These are phyloP conservation scores for Gorsachius magnificus DNA, from an alignment of 2,797 vertebrate species.

Conservation along the genomic window DNA sequence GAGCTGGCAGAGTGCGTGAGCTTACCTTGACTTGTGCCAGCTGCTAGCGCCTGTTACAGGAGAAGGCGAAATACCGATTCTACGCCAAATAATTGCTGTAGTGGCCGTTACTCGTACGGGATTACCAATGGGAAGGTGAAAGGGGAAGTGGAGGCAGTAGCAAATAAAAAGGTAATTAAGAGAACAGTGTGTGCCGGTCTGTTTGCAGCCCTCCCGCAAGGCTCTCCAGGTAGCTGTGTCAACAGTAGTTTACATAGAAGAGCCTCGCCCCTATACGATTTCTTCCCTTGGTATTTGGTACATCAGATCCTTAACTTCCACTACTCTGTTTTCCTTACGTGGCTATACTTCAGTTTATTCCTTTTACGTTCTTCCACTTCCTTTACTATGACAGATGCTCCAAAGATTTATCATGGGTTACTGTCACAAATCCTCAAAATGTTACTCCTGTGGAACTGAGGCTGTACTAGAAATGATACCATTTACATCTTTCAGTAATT, in stretches of 20 bases:
- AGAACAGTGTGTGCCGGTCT: accelerated
- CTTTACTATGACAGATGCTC: background rate
- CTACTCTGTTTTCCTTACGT: background rate
- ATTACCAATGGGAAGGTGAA: background rate
- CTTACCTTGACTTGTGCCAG: background rate
- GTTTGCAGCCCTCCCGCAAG: background rate
- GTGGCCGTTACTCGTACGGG: background rate
- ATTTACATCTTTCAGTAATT: background rate
- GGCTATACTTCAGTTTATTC: background rate
- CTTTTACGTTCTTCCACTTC: background rate
- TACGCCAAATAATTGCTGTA: background rate
- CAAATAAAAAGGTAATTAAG: background rate
- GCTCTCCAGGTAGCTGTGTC: accelerated
- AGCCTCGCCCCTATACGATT: background rate
- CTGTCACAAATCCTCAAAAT: background rate
- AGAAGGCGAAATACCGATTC: background rate
- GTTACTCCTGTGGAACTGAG: background rate
- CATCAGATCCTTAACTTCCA: background rate
- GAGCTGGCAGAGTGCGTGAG: background rate
- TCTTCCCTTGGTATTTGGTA: background rate
- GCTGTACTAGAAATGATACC: background rate
- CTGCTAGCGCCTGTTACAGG: background rate
- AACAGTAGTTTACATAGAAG: accelerated
- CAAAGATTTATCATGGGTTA: background rate
- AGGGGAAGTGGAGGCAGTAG: background rate